phyloP scores from a whole-genome alignment of 2,113 vertebrate genomes.

The Isurus oxyrinchus region DNA sequence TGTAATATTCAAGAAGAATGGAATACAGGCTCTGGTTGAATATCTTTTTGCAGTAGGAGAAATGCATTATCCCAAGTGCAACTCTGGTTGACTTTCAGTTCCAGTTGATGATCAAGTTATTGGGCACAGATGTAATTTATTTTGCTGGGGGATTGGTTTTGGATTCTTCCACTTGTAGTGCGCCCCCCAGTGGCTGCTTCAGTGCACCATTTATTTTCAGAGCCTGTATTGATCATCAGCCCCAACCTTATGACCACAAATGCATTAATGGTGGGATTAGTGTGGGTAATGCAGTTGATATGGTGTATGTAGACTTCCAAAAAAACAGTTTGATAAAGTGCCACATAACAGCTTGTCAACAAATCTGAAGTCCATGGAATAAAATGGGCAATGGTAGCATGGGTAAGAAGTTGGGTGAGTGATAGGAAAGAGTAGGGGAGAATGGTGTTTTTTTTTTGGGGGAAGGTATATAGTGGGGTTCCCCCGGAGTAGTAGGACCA shows the following conservation, averaged over 20 bases:
- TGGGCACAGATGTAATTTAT: not conserved
- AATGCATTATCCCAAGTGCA: not conserved
- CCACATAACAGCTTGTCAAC: not conserved
- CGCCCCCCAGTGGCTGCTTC: not conserved
- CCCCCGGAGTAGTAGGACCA: no score
- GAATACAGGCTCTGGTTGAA: conserved; percentile 97
- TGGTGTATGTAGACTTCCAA: no score
- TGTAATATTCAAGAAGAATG: conserved; percentile 93
- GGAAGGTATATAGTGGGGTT: no score
- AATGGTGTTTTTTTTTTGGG: no score
- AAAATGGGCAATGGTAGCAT: not conserved
- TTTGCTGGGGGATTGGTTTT: not conserved
- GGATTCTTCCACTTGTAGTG: not conserved
- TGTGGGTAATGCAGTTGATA: not conserved
- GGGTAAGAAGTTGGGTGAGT: no score
- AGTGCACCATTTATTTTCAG: not conserved
- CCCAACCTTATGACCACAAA: not conserved
- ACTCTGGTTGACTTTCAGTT: no score
- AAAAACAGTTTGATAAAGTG: not conserved
- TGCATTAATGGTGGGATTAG: not conserved
- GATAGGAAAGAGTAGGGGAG: no score
- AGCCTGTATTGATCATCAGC: not conserved
- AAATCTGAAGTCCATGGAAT: not conserved
- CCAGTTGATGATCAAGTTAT: not conserved
- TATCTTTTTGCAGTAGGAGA: conserved; percentile 70